Conservation (phyloP, 1,140 invertebrate genomes). For the Augochlora pura region DNA sequence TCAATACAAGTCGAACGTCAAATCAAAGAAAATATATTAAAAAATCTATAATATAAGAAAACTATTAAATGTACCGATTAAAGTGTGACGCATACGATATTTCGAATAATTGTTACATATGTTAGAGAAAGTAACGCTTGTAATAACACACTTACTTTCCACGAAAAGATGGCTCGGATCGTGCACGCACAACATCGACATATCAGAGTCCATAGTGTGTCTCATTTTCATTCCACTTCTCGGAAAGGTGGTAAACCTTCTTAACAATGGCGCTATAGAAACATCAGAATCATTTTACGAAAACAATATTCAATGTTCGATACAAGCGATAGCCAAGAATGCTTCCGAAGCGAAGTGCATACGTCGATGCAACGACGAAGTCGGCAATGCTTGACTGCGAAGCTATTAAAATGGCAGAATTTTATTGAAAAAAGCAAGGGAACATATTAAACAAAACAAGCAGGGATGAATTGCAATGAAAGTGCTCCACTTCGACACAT, state of each 20-base stretch:
- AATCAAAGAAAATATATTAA: too few species aligned
- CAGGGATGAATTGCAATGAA: neutral
- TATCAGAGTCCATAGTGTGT: slow-evolving; percentile 68
- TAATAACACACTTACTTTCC: slow-evolving; percentile 68
- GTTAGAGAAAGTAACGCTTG: slow-evolving; percentile 18
- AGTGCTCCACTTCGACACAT: neutral
- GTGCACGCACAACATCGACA: slow-evolving; percentile 60
- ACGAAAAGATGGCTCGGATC: slow-evolving; percentile 60
- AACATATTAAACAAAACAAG: neutral
- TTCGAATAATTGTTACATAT: neutral
- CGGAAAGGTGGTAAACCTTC: slow-evolving; percentile 69
- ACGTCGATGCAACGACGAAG: neutral
- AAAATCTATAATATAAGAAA: neutral
- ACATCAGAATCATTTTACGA: slow-evolving; percentile 53
- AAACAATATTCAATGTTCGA: neutral
- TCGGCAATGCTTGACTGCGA: neutral
- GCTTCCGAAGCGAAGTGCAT: neutral
- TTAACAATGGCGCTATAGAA: slow-evolving; percentile 71
- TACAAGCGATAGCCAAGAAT: neutral
- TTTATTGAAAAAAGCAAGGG: neutral
- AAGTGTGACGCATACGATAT: neutral
- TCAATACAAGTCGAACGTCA: too few species aligned
- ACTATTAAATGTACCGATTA: too few species aligned
- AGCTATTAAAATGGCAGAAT: neutral
- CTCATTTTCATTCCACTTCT: slow-evolving; percentile 65